These are phyloP conservation scores for Forpus xanthops DNA, from an alignment of 2,797 vertebrate genomes.

Conservation along the genomic window DNA sequence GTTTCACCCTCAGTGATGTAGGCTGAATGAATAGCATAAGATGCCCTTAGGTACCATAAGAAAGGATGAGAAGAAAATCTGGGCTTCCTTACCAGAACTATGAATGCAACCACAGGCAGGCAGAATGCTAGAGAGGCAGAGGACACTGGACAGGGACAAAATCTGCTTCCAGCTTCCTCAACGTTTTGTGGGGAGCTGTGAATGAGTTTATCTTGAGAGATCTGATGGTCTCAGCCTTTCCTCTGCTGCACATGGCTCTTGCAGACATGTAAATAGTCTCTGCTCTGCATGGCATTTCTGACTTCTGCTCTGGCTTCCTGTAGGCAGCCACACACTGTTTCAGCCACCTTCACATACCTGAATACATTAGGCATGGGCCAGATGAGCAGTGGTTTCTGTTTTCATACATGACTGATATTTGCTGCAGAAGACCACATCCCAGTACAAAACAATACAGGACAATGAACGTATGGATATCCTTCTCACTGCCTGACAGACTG, in stretches of 20 bases:
- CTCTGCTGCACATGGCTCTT: rapidly evolving
- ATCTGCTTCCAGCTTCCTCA: not conserved
- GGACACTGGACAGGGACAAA: not conserved
- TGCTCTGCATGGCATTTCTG: not conserved
- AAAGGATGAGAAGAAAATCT: not conserved
- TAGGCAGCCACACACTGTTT: not conserved
- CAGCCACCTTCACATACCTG: not conserved
- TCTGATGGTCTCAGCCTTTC: not conserved
- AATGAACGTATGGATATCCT: not conserved
- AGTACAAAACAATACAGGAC: not conserved
- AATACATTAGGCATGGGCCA: not conserved
- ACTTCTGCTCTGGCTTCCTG: constrained; percentile 5
- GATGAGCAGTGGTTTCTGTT: not conserved
- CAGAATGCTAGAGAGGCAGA: not conserved
- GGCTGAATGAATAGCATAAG: not conserved
- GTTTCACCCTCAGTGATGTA: not conserved
- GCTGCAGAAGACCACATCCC: not conserved
- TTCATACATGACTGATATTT: not conserved
- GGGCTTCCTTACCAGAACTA: not conserved
- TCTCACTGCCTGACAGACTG: not conserved
- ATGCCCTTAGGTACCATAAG: not conserved
- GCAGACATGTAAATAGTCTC: not conserved
- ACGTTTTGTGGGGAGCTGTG: not conserved
- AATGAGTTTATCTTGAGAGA: not conserved
- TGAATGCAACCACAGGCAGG: not conserved